Evolutionary conservation across 2,888 invertebrate genomes (phyloP), one percentile per base, ranked within the genome.

Genomic region (Chrysodeixis includens): DNA sequence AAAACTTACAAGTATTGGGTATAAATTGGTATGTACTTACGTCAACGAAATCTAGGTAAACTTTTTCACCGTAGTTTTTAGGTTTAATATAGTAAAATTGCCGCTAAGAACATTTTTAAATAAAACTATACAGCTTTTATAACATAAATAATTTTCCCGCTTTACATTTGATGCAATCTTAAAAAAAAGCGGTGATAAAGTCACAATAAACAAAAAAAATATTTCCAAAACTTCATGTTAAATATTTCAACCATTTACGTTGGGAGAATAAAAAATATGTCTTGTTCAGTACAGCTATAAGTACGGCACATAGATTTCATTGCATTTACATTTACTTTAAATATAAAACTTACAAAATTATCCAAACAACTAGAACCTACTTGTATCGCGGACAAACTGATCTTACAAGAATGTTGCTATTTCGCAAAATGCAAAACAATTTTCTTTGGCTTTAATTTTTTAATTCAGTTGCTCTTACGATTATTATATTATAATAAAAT

Each of bases 401-500:
- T 7, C n/a, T 30, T 22, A 16, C 20, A 30, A 40, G 44, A 32
- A 9, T 12, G 12, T 14, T 2, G 49, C 18, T 35, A 35, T 53
- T 60, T 51, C 56, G 20, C 32, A 35, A 40, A 44, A 51, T 30
- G 10, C 51, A 58, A 63, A 10, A 22, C 20, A 51, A 5, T 9
- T 61, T 60, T 74, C 78, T 80, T 78, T 77, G 78, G 78, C 66
- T 74, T 69, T 55, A 0, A 30, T 51, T 55, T n/a, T n/a, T 49
- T 61, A 60, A 58, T 63, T 49, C 53, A 53, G 56, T 68, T 64
- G 60, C 20, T 63, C 40, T 69, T 74, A 56, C 55, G 54, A 66
- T 30, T 18, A 44, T 55, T 56, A 63, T 16, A 66, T 10, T 49
- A 74, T 66, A 75, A 76, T 75, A 63, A 71, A 69, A 71, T 64